phyloP scores from a whole-genome alignment of 2,888 invertebrate genomes.

The Anthophora plumipes region DNA sequence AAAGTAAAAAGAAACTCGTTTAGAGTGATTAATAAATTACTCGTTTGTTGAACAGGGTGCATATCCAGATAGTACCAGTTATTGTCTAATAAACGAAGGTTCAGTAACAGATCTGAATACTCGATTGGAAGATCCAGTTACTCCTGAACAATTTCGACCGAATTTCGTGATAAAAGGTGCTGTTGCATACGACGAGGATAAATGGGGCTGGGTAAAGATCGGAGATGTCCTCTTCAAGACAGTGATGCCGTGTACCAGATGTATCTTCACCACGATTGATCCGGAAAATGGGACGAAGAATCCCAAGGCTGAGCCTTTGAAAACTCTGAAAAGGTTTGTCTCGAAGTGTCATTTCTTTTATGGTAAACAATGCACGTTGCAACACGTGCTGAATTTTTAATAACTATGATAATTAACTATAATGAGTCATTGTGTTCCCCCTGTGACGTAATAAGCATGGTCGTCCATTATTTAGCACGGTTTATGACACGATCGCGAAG shows the following conservation, averaged over 20 bases:
- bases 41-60: slow-evolving; percentile 86
- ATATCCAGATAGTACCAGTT: slow-evolving; percentile 89
- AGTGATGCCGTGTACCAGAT: slow-evolving; percentile 89
- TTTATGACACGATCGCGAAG: too few relatives aligned
- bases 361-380: too few relatives aligned
- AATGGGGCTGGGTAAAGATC: slow-evolving; percentile 90
- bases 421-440: too few relatives aligned
- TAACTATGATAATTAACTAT: too few relatives aligned
- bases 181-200: slow-evolving; percentile 88
- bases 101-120: slow-evolving; percentile 89
- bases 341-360: not conserved
- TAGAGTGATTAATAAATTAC: not conserved
- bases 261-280: slow-evolving; percentile 90
- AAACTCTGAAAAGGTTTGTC: slow-evolving; percentile 88
- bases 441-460: too few relatives aligned
- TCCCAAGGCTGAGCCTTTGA: slow-evolving; percentile 87
- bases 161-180: slow-evolving; percentile 89
- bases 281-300: slow-evolving; percentile 88
- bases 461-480: too few relatives aligned
- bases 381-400: too few relatives aligned
- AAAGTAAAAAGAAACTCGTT: not conserved
- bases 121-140: slow-evolving; percentile 86
- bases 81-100: slow-evolving; percentile 88
- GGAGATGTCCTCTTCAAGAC: slow-evolving; percentile 88
- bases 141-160: slow-evolving; percentile 88